Evolutionary conservation across 2,888 invertebrate genomes (phyloP).

Genomic region (Parochlus steinenii): DNA sequence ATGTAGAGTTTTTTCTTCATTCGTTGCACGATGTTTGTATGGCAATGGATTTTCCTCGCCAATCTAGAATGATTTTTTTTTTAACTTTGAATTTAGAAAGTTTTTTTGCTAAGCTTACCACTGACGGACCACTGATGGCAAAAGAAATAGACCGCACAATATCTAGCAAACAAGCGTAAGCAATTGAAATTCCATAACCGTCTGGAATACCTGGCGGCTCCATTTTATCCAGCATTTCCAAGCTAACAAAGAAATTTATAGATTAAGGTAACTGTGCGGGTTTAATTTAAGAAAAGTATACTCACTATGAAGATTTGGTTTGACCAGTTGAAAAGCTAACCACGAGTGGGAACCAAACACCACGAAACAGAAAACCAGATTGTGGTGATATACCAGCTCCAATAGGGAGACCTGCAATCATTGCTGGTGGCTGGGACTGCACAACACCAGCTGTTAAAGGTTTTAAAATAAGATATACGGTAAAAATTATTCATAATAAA

Average conservation of each 20-base stretch:
- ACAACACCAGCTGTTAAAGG: neutral
- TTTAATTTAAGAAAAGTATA: conserved; percentile 17
- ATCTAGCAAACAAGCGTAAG: conserved; percentile 85
- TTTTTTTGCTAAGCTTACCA: conserved; percentile 20
- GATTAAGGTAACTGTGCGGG: neutral
- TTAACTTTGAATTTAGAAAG: neutral
- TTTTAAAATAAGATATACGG: neutral
- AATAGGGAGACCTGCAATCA: conserved; percentile 14
- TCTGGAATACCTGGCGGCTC: conserved; percentile 92
- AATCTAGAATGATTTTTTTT: conserved; percentile 14
- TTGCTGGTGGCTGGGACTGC: conserved; percentile 14
- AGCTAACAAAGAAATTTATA: conserved; percentile 34
- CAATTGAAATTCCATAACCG: conserved; percentile 92
- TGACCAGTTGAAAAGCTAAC: conserved; percentile 70
- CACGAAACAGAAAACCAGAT: conserved; percentile 83
- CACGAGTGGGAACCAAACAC: conserved; percentile 81
- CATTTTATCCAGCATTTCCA: conserved; percentile 90
- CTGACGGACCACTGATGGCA: conserved; percentile 44
- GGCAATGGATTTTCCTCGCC: conserved; percentile 32
- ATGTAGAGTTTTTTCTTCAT: conserved; percentile 32
- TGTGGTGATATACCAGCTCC: conserved; percentile 74
- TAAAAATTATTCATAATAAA: too few species aligned
- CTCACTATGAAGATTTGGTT: conserved; percentile 83
- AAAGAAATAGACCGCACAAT: conserved; percentile 72
- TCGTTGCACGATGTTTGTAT: conserved; percentile 32